These are phyloP conservation scores for Dromiciops gliroides DNA, from an alignment of 2,113 vertebrate species.

Conservation along the genomic window DNA sequence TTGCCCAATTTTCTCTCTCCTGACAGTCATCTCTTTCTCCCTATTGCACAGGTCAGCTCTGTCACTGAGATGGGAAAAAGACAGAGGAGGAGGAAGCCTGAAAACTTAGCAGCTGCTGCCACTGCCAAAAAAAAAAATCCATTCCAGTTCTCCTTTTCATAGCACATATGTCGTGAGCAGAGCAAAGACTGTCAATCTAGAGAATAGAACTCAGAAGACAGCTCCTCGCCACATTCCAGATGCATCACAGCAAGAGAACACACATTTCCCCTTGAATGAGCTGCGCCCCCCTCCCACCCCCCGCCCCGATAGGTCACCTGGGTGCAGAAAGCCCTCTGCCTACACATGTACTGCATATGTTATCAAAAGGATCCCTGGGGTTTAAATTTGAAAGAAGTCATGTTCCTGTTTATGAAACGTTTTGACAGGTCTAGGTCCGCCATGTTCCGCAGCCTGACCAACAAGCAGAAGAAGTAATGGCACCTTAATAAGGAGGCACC, in stretches of 20 bases:
- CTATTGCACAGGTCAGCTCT: neutral
- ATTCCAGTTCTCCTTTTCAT: constrained; percentile 71
- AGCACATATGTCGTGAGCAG: constrained; percentile 20
- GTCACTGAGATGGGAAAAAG: neutral
- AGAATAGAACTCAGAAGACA: constrained; percentile 63
- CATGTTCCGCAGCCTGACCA: neutral
- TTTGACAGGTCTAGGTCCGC: constrained; percentile 29
- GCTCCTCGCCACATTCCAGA: constrained; percentile 41
- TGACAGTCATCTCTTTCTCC: neutral
- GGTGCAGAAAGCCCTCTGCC: constrained; percentile 30
- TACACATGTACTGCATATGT: neutral
- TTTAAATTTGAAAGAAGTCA: neutral
- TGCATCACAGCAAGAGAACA: constrained; percentile 36
- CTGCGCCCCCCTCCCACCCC: neutral
- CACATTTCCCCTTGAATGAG: constrained; percentile 45
- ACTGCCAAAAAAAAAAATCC: constrained; percentile 74
- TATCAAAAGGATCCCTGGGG: neutral
- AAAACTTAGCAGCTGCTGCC: constrained; percentile 30
- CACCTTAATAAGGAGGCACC: neutral
- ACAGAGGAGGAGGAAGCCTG: neutral
- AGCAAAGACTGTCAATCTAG: constrained; percentile 57
- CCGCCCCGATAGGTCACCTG: neutral
- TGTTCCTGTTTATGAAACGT: constrained; percentile 36
- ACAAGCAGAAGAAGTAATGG: neutral
- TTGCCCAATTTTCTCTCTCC: neutral